These are phyloP conservation scores for Bettongia penicillata DNA, from an alignment of 2,113 vertebrate genomes.

Conservation along the genomic window DNA sequence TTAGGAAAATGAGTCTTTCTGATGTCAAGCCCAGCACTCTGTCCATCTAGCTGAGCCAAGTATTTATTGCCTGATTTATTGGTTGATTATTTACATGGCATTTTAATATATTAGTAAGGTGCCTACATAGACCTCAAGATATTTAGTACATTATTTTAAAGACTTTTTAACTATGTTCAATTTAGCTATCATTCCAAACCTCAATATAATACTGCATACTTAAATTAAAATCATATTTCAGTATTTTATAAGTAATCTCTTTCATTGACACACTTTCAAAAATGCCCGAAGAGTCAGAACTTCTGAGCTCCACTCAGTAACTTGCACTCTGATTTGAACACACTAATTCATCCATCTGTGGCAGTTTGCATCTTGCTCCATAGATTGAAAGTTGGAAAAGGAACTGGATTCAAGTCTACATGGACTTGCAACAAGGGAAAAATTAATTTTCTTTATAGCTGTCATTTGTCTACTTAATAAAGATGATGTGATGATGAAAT, in stretches of 20 bases:
- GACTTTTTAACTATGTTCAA: background rate
- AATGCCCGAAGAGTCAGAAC: slow-evolving; percentile 3
- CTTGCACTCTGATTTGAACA: slow-evolving; percentile 39
- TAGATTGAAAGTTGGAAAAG: background rate
- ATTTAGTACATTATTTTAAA: background rate
- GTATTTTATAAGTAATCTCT: slow-evolving; percentile 27
- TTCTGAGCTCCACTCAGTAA: slow-evolving; percentile 27
- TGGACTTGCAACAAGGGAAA: background rate
- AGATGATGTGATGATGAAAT: background rate
- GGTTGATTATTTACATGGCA: background rate
- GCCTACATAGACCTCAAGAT: background rate
- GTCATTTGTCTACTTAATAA: background rate
- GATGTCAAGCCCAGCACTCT: background rate
- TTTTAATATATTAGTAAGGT: slow-evolving; percentile 7
- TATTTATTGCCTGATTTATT: slow-evolving; percentile 7
- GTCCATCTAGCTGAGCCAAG: background rate
- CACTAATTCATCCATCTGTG: slow-evolving; percentile 21
- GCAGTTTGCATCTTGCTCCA: slow-evolving; percentile 7
- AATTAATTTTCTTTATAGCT: background rate
- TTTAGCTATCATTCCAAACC: slow-evolving; percentile 27
- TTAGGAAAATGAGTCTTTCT: background rate
- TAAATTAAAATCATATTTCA: slow-evolving; percentile 56
- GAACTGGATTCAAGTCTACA: background rate
- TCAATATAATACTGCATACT: slow-evolving; percentile 2
- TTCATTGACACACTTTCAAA: slow-evolving; percentile 11